These are phyloP conservation scores for Lithophane ornitopus DNA, from an alignment of 2,888 invertebrate genomes.

Conservation along the genomic window DNA sequence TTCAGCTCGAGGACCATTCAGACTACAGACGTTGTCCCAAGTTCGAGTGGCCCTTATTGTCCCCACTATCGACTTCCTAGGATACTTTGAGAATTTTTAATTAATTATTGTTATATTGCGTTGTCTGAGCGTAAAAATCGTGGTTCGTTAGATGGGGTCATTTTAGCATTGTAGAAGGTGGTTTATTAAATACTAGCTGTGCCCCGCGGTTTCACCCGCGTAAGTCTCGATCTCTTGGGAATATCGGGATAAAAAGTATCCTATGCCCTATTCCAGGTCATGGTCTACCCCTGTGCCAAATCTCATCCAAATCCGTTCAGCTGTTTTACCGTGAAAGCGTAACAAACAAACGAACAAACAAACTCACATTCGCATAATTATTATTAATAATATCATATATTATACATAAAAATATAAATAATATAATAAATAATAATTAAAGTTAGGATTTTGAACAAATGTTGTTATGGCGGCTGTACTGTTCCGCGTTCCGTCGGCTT, in stretches of 20 bases:
- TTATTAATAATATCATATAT: too few species aligned
- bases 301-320: too few species aligned
- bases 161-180: not conserved
- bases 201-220: too few species aligned
- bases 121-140: constrained; percentile 22
- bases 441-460: not conserved
- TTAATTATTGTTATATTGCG: constrained; percentile 64
- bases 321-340: too few species aligned
- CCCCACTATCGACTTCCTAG: constrained; percentile 66
- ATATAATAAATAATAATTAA: too few species aligned
- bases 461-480: not conserved
- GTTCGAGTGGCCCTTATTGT: constrained; percentile 67
- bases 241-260: too few species aligned
- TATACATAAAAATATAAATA: too few species aligned
- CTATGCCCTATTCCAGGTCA: too few species aligned
- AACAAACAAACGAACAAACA: too few species aligned
- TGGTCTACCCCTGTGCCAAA: too few species aligned
- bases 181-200: not conserved
- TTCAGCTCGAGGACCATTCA: constrained; percentile 76
- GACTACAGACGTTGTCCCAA: constrained; percentile 73
- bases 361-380: too few species aligned
- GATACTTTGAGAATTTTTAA: constrained; percentile 65
- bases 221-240: too few species aligned
- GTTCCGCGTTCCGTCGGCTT: not conserved
- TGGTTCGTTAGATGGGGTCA: not conserved